Evolutionary conservation across 1,140 invertebrate species (phyloP).

Genomic region (Brachionus calyciflorus): DNA sequence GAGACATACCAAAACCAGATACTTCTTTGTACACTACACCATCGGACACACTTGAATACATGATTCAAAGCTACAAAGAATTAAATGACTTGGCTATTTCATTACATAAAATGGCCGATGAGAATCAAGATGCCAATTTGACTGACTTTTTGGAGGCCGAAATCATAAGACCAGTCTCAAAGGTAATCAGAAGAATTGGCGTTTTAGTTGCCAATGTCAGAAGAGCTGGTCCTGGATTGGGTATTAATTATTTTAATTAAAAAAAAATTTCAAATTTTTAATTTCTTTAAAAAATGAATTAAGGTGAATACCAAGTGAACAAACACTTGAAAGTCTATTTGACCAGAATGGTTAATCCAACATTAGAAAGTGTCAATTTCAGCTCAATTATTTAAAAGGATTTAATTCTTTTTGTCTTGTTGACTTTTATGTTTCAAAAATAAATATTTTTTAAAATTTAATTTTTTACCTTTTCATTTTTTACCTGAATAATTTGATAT

Average conservation of each 20-base stretch:
- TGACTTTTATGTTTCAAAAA: no score
- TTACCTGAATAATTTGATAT: no score
- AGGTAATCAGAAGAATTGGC: not conserved
- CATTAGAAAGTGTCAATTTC: not conserved
- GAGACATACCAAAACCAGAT: not conserved
- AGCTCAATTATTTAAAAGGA: not conserved
- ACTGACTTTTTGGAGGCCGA: slow-evolving; percentile 17
- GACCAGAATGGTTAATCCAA: slow-evolving; percentile 4
- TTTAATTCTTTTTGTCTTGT: not conserved
- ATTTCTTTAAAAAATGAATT: not conserved
- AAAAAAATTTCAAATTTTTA: not conserved
- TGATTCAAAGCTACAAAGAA: not conserved
- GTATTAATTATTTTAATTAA: not conserved
- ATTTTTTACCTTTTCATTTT: no score
- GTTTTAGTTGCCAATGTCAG: slow-evolving; percentile 9
- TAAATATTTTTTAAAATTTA: no score
- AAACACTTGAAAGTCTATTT: slow-evolving; percentile 31
- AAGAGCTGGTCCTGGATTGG: slow-evolving; percentile 6
- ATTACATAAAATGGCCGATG: slow-evolving; percentile 6
- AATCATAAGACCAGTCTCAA: not conserved
- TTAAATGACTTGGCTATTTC: slow-evolving; percentile 2
- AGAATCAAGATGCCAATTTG: slow-evolving; percentile 16
- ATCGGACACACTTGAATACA: not conserved
- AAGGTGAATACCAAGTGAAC: slow-evolving; percentile 34
- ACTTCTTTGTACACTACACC: not conserved